phyloP scores from a whole-genome alignment of 2,113 vertebrate species.

The Misgurnus mizolepis region DNA sequence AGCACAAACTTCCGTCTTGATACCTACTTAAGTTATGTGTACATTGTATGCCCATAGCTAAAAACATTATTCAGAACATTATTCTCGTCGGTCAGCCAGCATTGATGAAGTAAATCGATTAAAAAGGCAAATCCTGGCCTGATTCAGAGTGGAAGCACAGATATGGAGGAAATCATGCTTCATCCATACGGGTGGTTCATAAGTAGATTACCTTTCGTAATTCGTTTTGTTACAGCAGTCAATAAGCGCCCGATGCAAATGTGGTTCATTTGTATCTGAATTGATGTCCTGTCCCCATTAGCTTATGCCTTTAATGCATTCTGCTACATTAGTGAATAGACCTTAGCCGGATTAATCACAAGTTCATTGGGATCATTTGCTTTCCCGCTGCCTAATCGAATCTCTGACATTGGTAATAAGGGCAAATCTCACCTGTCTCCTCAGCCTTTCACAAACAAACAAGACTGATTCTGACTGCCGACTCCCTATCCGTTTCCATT shows the following conservation, averaged over 20 bases:
- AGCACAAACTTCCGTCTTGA: background rate
- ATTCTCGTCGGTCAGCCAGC: constrained; percentile 52
- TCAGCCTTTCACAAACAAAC: constrained; percentile 73
- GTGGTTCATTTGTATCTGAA: constrained; percentile 99
- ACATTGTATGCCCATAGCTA: background rate
- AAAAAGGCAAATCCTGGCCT: constrained; percentile 10
- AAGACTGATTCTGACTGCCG: constrained; percentile 66
- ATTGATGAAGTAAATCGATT: constrained; percentile 65
- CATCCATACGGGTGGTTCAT: constrained; percentile 82
- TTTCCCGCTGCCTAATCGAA: constrained; percentile 82
- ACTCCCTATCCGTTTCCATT: constrained; percentile 55
- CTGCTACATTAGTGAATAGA: constrained; percentile 94
- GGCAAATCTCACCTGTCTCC: constrained; percentile 80
- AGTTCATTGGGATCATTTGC: constrained; percentile 97
- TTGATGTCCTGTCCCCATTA: constrained; percentile 99
- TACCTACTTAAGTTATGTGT: background rate
- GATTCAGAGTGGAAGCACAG: constrained; percentile 46
- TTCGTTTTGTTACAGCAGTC: constrained; percentile 94
- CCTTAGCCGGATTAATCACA: constrained; percentile 94
- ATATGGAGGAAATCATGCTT: constrained; percentile 78
- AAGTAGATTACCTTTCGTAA: constrained; percentile 93
- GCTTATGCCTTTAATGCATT: constrained; percentile 99
- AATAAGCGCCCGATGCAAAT: constrained; percentile 94
- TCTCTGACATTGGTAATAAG: constrained; percentile 94
- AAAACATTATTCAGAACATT: background rate